Evolutionary conservation across 2,888 invertebrate species (phyloP).

Genomic region (Thumatha senex): DNA sequence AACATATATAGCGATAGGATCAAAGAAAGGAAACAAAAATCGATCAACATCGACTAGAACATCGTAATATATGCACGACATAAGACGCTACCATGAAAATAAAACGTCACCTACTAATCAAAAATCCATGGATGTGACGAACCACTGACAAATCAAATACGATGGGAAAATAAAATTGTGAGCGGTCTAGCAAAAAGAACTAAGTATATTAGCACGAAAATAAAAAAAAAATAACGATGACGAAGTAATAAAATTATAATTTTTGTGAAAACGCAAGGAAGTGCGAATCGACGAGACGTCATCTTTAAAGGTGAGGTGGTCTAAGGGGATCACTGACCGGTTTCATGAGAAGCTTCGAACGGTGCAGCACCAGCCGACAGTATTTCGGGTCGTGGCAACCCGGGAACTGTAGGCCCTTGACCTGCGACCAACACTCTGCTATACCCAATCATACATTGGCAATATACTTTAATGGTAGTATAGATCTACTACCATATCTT

Average conservation of each 20-base stretch:
- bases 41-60: conserved; percentile 38
- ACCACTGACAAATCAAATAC: conserved; percentile 42
- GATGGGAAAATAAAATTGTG: conserved; percentile 34
- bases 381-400: conserved; percentile 97
- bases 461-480: conserved; percentile 10
- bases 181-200: conserved; percentile 31
- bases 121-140: conserved; percentile 33
- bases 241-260: conserved; percentile 39
- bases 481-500: neutral
- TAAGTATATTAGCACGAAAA: conserved; percentile 35
- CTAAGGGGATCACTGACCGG: conserved; percentile 90
- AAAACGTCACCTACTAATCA: conserved; percentile 32
- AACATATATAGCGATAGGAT: conserved; percentile 49
- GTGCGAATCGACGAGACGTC: conserved; percentile 54
- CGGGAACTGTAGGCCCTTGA: conserved; percentile 98
- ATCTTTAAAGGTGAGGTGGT: conserved; percentile 33
- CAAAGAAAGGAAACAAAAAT: conserved; percentile 41
- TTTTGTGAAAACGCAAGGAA: conserved; percentile 42
- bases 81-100: conserved; percentile 37
- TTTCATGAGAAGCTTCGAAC: conserved; percentile 97
- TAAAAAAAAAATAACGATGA: conserved; percentile 39
- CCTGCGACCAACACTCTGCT: conserved; percentile 86
- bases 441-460: conserved; percentile 53
- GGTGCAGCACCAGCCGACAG: conserved; percentile 97
- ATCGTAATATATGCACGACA: conserved; percentile 21